Evolutionary conservation across 2,888 invertebrate species (phyloP).

Genomic region (Willowsia nigromaculata): DNA sequence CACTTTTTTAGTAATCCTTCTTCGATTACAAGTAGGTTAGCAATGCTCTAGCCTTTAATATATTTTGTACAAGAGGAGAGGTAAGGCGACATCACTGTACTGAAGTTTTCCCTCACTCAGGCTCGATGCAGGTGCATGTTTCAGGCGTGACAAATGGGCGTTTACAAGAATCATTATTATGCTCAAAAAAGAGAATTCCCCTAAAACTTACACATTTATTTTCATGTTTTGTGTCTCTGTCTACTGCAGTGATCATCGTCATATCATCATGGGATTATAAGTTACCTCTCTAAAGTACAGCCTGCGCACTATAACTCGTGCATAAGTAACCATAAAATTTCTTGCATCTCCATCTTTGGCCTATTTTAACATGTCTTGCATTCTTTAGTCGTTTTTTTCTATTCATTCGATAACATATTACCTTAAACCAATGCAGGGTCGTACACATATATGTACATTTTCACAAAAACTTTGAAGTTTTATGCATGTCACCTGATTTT

Average conservation of each 20-base stretch:
- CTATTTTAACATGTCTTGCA: constrained; percentile 30
- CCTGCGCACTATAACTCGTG: constrained; percentile 34
- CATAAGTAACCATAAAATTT: constrained; percentile 40
- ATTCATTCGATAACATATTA: constrained; percentile 11
- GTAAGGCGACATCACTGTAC: background rate
- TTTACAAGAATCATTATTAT: constrained; percentile 39
- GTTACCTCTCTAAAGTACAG: too few relatives aligned
- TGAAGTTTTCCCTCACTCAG: background rate
- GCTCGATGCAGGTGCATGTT: constrained; percentile 45
- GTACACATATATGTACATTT: background rate
- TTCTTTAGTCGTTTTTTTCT: background rate
- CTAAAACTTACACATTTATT: constrained; percentile 6
- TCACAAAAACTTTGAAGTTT: background rate
- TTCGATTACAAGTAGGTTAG: background rate
- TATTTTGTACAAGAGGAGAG: too few relatives aligned
- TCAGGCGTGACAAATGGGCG: constrained; percentile 70
- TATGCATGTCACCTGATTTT: background rate
- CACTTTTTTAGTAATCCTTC: too few relatives aligned
- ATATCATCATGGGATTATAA: too few relatives aligned
- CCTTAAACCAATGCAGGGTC: background rate
- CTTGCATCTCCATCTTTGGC: constrained; percentile 61
- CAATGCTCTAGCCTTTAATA: too few relatives aligned
- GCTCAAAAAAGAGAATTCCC: constrained; percentile 2
- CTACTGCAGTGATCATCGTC: background rate
- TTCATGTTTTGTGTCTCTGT: background rate